Base-by-base conservation (phyloP, 2,113 vertebrate species). In the Electrona antarctica region DNA sequence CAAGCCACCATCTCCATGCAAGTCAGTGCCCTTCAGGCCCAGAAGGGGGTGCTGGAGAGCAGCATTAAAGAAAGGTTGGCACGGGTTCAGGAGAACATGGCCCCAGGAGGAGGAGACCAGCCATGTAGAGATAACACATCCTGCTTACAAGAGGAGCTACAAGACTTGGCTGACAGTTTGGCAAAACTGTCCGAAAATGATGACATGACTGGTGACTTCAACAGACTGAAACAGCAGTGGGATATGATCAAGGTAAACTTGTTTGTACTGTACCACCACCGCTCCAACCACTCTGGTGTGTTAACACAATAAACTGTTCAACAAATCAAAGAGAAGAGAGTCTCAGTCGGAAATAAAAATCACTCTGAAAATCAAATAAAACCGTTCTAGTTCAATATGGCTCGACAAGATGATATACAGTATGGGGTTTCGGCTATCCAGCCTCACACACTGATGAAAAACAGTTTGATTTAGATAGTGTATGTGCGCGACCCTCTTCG, bases 211-310 rank as follows among this genome's bases (percentile, higher is more conserved):
- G 29, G 61, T 69, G 77, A 78, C 2, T 10, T 79, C 62, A 47
- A 6, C 11, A 73, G 77, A 72, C 70, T 88, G 52, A 76, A 76
- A 61, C 77, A 81, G 47, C 80, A 77, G 0, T 84, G 84, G 84
- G 1, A 54, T 7, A 14, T 9, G 0, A 7, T 85, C 50, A 64
- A 89, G 88, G 87, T 90, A 74, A 46, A 3, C 3, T 47, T 60
- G 14, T 11, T 49, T 8, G n/a, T 10, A 2, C 14, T 21, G 49
- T 8, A 10, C 2, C 49, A 41, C 5, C 33, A 41, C 21, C 33
- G 33, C 33, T 41, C 33, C 2, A 2, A 41, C 33, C 33, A 6
- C 21, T 21, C 21, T 21, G 21, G 33, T 4, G 33, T 41, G 33
- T 41, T 41, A 41, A 4, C 33, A 1, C 33, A 41, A 41, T 41